These are phyloP conservation scores for Odobenus rosmarus DNA, from an alignment of 2,113 vertebrate species.

Conservation along the genomic window DNA sequence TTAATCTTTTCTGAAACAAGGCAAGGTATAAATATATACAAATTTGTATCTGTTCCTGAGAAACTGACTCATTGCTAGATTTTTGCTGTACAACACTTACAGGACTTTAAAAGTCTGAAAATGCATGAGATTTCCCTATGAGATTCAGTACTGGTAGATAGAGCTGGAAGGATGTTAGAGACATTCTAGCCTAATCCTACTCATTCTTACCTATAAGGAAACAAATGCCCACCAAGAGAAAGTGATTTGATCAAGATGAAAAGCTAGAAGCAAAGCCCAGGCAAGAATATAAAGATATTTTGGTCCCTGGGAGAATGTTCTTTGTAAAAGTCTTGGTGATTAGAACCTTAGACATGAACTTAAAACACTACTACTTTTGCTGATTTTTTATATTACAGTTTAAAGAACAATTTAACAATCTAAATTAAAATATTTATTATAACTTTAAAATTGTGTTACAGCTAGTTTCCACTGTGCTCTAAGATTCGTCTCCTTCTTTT, in stretches of 20 bases:
- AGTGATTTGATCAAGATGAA: background rate
- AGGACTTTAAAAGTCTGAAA: slow-evolving; percentile 27
- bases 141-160: background rate
- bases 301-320: background rate
- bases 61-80: slow-evolving; percentile 5
- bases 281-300: background rate
- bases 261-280: background rate
- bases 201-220: background rate
- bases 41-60: background rate
- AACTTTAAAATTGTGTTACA: background rate
- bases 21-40: background rate
- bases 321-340: background rate
- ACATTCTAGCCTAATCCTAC: background rate
- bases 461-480: background rate
- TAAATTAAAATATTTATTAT: background rate
- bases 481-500: background rate
- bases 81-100: background rate
- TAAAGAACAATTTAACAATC: background rate
- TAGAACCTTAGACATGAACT: background rate
- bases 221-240: background rate
- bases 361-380: background rate
- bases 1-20: background rate
- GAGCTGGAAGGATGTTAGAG: background rate
- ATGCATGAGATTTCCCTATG: background rate
- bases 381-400: background rate